Percentiles rank a stretch among this genome's conserved stretches.
phyloP scores from a whole-genome alignment of 2,113 vertebrate species.

The Coracopsis vasa region DNA sequence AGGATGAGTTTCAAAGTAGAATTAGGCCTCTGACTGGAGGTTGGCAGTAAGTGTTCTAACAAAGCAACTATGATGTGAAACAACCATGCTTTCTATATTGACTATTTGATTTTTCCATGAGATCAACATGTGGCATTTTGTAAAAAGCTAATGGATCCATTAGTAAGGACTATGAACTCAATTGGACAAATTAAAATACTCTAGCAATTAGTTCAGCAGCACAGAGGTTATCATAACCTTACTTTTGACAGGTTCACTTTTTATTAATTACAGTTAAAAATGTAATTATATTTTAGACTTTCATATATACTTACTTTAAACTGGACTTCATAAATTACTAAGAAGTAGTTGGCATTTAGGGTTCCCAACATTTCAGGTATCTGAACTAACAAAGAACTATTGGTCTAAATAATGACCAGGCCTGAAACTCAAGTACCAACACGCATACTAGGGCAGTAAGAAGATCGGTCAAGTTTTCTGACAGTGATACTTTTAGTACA shows the following conservation, averaged over 20 bases:
- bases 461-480: neutral
- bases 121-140: neutral
- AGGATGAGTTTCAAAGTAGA: neutral
- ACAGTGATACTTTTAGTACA: neutral
- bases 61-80: neutral
- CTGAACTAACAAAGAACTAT: neutral
- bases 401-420: neutral
- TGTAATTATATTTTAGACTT: neutral
- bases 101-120: constrained; percentile 9
- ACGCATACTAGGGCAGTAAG: neutral
- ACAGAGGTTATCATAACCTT: neutral
- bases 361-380: neutral
- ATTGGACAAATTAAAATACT: neutral
- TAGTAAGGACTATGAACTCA: constrained; percentile 2
- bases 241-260: neutral
- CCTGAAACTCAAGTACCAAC: neutral
- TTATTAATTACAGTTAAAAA: neutral
- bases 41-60: neutral
- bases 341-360: neutral
- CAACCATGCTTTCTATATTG: neutral
- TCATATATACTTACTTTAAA: neutral
- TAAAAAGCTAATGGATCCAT: constrained; percentile 6
- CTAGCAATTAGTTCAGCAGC: neutral
- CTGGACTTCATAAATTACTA: neutral
- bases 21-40: neutral